Conservation (phyloP, 2,113 vertebrate species). For the Noctilio leporinus region DNA sequence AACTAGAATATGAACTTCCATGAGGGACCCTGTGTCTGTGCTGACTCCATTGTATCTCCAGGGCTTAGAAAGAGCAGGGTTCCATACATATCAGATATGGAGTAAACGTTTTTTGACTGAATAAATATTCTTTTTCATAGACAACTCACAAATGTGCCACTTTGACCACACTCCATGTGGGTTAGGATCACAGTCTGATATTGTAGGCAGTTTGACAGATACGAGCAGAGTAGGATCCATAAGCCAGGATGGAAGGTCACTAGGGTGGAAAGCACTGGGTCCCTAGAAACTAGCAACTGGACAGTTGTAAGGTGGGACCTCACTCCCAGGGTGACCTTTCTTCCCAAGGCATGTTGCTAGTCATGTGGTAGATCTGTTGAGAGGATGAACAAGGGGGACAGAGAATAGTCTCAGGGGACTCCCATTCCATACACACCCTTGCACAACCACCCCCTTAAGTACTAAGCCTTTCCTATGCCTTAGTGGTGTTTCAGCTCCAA, state of each 20-base stretch:
- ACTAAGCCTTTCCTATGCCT: neutral
- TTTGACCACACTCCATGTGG: neutral
- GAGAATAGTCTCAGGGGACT: neutral
- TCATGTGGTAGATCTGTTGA: neutral
- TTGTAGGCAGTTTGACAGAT: neutral
- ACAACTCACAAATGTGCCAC: neutral
- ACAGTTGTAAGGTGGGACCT: neutral
- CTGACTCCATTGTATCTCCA: neutral
- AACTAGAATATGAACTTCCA: neutral
- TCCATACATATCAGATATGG: neutral
- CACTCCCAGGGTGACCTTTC: neutral
- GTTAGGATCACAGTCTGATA: neutral
- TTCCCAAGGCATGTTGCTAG: neutral
- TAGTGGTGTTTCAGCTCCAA: neutral
- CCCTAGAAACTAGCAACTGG: neutral
- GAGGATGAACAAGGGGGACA: neutral
- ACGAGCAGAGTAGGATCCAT: neutral
- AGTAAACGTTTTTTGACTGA: slow-evolving; percentile 10
- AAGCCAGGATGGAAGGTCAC: neutral
- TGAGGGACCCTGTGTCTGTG: neutral
- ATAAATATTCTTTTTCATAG: neutral
- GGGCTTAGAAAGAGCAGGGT: neutral
- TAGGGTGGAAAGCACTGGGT: neutral
- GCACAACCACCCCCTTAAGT: neutral
- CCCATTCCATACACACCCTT: neutral